These are phyloP conservation scores for Pholis gunnellus DNA, from an alignment of 2,113 vertebrate genomes.

Conservation along the genomic window DNA sequence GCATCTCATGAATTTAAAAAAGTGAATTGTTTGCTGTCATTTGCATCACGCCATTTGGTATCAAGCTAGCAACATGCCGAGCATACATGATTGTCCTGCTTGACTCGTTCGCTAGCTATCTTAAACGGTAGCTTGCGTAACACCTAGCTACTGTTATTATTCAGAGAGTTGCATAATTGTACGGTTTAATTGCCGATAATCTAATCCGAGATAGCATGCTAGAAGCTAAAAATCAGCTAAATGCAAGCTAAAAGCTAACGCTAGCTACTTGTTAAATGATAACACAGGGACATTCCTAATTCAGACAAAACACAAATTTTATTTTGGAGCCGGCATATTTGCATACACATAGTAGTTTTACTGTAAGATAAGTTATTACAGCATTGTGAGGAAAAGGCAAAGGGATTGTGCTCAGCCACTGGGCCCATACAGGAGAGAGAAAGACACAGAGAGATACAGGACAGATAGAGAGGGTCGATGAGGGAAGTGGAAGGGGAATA, in stretches of 20 bases:
- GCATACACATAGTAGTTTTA: background rate
- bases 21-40: background rate
- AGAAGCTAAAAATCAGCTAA: background rate
- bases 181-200: background rate
- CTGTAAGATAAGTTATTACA: background rate
- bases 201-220: background rate
- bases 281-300: background rate
- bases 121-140: background rate
- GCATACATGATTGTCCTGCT: background rate
- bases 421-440: background rate
- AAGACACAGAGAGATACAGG: background rate
- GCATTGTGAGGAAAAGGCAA: background rate
- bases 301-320: background rate
- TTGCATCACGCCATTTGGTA: background rate
- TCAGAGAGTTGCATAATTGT: background rate
- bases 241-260: background rate
- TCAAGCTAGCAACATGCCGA: background rate
- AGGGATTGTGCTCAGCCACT: background rate
- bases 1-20: background rate
- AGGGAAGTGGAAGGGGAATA: constrained; percentile 9
- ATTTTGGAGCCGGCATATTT: background rate
- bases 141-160: background rate
- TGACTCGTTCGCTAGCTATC: background rate
- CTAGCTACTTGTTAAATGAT: background rate
- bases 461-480: constrained; percentile 14